phyloP scores from a whole-genome alignment of 2,888 invertebrate species.

The Leptarthrus brevirostris region DNA sequence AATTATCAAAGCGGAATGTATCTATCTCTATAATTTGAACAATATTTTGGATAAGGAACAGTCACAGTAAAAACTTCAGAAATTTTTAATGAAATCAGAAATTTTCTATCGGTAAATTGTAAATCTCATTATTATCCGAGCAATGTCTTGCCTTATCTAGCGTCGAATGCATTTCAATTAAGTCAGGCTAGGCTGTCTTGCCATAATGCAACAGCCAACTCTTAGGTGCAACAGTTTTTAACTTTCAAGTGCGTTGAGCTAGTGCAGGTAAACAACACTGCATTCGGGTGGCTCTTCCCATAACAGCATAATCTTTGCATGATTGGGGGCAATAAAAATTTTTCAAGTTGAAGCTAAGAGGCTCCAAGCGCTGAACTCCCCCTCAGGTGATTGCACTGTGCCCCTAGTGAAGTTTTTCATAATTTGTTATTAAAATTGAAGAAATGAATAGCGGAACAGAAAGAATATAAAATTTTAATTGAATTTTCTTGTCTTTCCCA shows the following conservation, averaged over 20 bases:
- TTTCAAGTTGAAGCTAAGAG: slow-evolving; percentile 21
- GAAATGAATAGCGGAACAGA: background rate
- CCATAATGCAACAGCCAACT: background rate
- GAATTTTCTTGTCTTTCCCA: slow-evolving; percentile 16
- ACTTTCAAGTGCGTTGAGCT: slow-evolving; percentile 10
- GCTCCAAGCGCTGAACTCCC: background rate
- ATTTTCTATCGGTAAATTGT: too few relatives aligned
- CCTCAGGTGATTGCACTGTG: slow-evolving; percentile 32
- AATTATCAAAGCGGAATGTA: too few relatives aligned
- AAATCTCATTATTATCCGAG: too few relatives aligned
- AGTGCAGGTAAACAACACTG: background rate
- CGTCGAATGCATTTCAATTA: slow-evolving; percentile 39
- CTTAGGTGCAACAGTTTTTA: slow-evolving; percentile 38
- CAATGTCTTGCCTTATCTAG: too few relatives aligned
- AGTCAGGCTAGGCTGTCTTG: background rate
- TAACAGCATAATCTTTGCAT: slow-evolving; percentile 44
- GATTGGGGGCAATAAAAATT: slow-evolving; percentile 49
- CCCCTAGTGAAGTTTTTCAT: slow-evolving; percentile 34
- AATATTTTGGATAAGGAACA: too few relatives aligned
- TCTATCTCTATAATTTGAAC: too few relatives aligned
- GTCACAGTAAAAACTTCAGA: too few relatives aligned
- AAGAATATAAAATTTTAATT: slow-evolving; percentile 32
- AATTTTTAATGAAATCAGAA: too few relatives aligned
- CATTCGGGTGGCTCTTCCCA: slow-evolving; percentile 34
- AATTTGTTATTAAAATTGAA: slow-evolving; percentile 44